Evolutionary conservation across 1,140 invertebrate species (phyloP).

Genomic region (Zaprionus inermis): DNA sequence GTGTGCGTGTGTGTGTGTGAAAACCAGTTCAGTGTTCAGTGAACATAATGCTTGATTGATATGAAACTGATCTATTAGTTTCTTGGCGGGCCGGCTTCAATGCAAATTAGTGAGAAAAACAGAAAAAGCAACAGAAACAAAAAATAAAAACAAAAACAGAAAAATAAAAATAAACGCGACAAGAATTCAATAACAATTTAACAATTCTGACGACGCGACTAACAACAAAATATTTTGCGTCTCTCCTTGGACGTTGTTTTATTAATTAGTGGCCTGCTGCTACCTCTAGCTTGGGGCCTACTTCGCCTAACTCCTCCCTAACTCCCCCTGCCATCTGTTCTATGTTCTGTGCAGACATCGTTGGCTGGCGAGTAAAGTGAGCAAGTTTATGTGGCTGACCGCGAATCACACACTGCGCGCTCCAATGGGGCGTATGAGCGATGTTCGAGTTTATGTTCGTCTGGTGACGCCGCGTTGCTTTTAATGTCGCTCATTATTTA

Average conservation of each 20-base stretch:
- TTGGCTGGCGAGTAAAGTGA: constrained; percentile 41
- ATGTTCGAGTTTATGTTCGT: constrained; percentile 35
- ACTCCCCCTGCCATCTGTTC: neutral
- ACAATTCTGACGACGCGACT: constrained; percentile 20
- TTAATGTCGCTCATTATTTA: constrained; percentile 67
- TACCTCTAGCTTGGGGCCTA: too few species aligned
- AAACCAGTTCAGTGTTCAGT: constrained; percentile 62
- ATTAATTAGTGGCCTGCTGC: constrained; percentile 60
- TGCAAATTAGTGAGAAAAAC: constrained; percentile 58
- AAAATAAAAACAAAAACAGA: neutral
- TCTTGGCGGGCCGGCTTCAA: constrained; percentile 52
- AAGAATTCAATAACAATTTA: constrained; percentile 35
- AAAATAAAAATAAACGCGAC: neutral
- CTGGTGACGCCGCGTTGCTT: constrained; percentile 39
- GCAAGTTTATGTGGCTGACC: constrained; percentile 56
- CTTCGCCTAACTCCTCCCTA: neutral
- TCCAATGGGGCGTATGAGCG: constrained; percentile 57
- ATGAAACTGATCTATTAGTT: constrained; percentile 75
- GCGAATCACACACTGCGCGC: constrained; percentile 22
- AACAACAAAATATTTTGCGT: constrained; percentile 28
- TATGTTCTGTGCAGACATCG: constrained; percentile 27
- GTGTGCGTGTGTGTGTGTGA: constrained; percentile 25
- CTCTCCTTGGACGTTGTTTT: constrained; percentile 63
- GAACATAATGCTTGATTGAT: constrained; percentile 66
- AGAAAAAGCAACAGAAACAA: neutral